Evolutionary conservation across 2,888 invertebrate species (phyloP), one percentile per base, ranked within the genome.

Genomic region (Tineola bisselliella): DNA sequence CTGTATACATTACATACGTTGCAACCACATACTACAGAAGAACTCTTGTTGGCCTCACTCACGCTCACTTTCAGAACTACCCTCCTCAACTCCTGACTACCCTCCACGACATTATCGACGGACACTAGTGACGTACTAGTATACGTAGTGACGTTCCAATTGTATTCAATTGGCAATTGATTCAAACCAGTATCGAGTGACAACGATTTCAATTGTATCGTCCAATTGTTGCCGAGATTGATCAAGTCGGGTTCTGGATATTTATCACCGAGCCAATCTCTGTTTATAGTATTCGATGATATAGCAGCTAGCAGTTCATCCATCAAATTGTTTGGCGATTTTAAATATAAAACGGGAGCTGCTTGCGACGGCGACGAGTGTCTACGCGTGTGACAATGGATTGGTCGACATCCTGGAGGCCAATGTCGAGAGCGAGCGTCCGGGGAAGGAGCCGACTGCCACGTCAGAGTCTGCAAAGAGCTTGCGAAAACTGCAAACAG

Each of bases 401-500:
- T 79, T 74, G 71, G 89, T 74, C 74, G 94, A 90, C 91, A 93
- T 92, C 88, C 93, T 93, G 72, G 91, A 91, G 70, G 77, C 77
- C 75, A 93, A 89, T 74, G 93, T 90, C 73, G 94, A 92, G 74
- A 93, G 88, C 84, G 93, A 92, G 83, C 93, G 91, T 72, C 94
- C 90, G 74, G 94, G 93, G 89, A 94, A 93, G 74, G 91, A 91
- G 71, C 91, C 89, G 77, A 91, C 89, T 82, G 89, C 79, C 84
- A 89, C 88, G 81, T 90, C 90, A 82, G 90, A 89, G 81, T 95
- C 95, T 80, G 93, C 93, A 90, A 95, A 94, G 81, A 95, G 89
- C 88, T 94, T 94, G 79, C 95, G 93, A 91, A 95, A 95, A 90
- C 95, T 95, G 87, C 8, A 33, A 33, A 25, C n/a, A n/a, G n/a